Evolutionary conservation across 2,888 invertebrate species (phyloP).

Genomic region (Gymnosoma rotundatum): DNA sequence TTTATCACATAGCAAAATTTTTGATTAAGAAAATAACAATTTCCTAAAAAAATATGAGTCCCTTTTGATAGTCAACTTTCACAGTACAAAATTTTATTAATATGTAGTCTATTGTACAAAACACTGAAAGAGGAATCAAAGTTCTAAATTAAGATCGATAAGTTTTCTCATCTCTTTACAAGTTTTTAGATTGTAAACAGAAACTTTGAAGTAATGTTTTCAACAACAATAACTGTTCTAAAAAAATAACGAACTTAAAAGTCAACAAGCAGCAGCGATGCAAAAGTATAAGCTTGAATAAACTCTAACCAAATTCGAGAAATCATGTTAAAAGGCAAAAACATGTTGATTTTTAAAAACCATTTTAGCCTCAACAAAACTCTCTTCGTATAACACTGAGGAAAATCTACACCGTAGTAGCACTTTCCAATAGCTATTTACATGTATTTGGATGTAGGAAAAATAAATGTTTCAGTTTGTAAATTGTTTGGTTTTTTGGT

Average conservation of each 20-base stretch:
- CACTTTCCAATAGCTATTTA: slow-evolving; percentile 9
- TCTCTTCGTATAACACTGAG: background rate
- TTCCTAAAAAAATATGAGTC: no score
- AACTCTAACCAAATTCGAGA: slow-evolving; percentile 35
- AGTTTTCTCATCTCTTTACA: slow-evolving; percentile 4
- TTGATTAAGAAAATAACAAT: no score
- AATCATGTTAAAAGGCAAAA: slow-evolving; percentile 46
- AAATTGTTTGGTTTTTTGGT: slow-evolving; percentile 51
- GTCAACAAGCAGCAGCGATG: slow-evolving; percentile 33
- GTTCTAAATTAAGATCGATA: slow-evolving; percentile 50
- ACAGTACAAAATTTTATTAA: background rate
- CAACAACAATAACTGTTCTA: background rate
- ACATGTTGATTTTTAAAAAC: slow-evolving; percentile 50
- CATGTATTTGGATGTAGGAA: slow-evolving; percentile 14
- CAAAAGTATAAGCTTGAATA: slow-evolving; percentile 36
- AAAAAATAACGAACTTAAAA: slow-evolving; percentile 22
- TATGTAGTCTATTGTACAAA: background rate
- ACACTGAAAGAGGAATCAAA: background rate
- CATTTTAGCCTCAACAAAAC: slow-evolving; percentile 36
- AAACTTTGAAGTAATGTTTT: background rate
- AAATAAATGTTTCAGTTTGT: slow-evolving; percentile 60
- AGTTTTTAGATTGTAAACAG: slow-evolving; percentile 1
- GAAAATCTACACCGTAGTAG: background rate
- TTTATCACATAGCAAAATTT: no score
- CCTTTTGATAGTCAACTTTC: background rate